These are phyloP conservation scores for Drosophila pallidifrons DNA, from an alignment of 1,140 invertebrate species.

Conservation along the genomic window DNA sequence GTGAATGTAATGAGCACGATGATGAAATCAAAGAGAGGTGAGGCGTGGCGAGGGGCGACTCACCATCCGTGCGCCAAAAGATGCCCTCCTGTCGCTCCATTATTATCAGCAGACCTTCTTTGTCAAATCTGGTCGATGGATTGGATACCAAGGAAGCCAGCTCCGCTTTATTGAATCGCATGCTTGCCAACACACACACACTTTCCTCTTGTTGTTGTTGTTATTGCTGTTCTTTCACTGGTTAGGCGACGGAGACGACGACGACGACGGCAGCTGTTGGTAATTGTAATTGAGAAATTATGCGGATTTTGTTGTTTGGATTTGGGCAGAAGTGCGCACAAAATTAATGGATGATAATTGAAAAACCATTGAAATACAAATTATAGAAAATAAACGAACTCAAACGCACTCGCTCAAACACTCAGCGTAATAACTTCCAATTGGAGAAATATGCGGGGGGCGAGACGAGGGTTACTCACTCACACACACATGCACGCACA, in stretches of 20 bases:
- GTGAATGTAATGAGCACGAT: conserved; percentile 1
- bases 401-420: conserved; percentile 2
- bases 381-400: background rate
- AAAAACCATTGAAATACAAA: background rate
- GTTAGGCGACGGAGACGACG: background rate
- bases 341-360: conserved; percentile 15
- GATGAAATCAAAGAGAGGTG: background rate
- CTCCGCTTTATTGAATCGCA: conserved; percentile 97
- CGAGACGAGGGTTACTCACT: background rate
- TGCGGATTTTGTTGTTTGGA: conserved; percentile 25
- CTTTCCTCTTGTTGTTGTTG: background rate
- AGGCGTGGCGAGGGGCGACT: conserved; percentile 75
- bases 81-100: conserved; percentile 96
- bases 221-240: background rate
- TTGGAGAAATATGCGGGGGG: background rate
- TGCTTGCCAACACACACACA: conserved; percentile 84
- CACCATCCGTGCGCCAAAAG: conserved; percentile 95
- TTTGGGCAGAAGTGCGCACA: conserved; percentile 12
- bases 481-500: background rate
- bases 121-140: conserved; percentile 95
- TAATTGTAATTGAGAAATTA: conserved; percentile 44
- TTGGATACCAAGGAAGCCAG: conserved; percentile 93
- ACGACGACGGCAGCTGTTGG: conserved; percentile 24
- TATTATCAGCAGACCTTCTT: conserved; percentile 94
- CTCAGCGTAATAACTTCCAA: background rate